Conservation (phyloP, 2,888 invertebrate genomes). For the Caprella mutica region DNA sequence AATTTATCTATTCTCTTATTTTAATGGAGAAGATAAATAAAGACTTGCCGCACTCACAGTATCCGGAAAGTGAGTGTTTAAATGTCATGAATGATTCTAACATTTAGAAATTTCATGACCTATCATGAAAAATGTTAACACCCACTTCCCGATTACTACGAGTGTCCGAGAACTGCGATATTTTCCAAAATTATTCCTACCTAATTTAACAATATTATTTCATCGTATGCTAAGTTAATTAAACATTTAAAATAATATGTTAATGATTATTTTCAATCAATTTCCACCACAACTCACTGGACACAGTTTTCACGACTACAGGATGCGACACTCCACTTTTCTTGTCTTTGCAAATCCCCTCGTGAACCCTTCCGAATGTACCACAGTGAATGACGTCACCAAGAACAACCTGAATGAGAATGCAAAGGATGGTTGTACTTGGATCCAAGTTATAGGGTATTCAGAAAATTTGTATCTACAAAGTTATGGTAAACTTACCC, state of each 20-base stretch:
- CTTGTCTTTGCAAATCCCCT: slow-evolving; percentile 21
- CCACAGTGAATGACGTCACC: slow-evolving; percentile 28
- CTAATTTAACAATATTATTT: too few species aligned
- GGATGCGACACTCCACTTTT: slow-evolving; percentile 18
- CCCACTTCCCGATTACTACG: too few species aligned
- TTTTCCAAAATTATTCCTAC: too few species aligned
- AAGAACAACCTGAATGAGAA: slow-evolving; percentile 20
- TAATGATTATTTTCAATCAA: not conserved
- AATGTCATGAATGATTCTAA: too few species aligned
- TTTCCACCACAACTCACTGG: slow-evolving; percentile 9
- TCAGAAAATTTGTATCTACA: not conserved
- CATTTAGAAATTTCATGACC: too few species aligned
- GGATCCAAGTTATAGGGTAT: not conserved
- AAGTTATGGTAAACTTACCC: slow-evolving; percentile 15
- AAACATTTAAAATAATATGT: too few species aligned
- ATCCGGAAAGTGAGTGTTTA: too few species aligned
- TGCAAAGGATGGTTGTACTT: too few species aligned
- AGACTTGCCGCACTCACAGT: not conserved
- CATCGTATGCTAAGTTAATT: too few species aligned
- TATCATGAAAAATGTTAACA: too few species aligned
- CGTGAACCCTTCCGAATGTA: slow-evolving; percentile 26
- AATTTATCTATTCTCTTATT: too few species aligned
- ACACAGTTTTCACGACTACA: slow-evolving; percentile 27
- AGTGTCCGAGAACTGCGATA: too few species aligned
- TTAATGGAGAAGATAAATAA: not conserved